These are phyloP conservation scores for Melanophora roralis DNA, from an alignment of 2,888 invertebrate genomes.

Conservation along the genomic window DNA sequence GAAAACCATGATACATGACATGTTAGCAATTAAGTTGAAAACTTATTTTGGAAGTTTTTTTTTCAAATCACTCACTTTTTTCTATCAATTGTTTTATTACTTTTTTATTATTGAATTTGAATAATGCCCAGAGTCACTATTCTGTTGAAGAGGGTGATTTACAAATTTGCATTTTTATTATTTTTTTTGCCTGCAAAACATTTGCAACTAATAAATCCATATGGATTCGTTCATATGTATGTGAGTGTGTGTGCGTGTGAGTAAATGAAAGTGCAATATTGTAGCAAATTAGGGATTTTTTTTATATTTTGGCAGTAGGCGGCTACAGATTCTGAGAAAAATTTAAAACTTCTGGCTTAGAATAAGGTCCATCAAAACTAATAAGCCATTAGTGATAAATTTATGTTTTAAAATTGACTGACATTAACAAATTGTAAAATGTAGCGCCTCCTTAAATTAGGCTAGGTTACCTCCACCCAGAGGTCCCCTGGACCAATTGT, in stretches of 20 bases:
- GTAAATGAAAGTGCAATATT: constrained; percentile 4
- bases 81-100: constrained; percentile 6
- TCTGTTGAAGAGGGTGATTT: background rate
- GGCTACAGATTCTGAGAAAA: background rate
- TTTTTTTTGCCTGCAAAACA: constrained; percentile 18
- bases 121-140: background rate
- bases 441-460: too few species aligned
- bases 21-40: constrained; percentile 43
- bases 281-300: background rate
- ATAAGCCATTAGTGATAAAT: too few species aligned
- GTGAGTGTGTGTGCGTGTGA: background rate
- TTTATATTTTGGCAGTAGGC: background rate
- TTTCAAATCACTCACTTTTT: constrained; percentile 4
- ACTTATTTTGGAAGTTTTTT: constrained; percentile 26
- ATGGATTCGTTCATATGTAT: too few species aligned
- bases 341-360: too few species aligned
- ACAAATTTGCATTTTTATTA: constrained; percentile 3
- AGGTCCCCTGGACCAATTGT: too few species aligned
- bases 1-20: constrained; percentile 27
- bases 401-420: too few species aligned
- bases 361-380: too few species aligned
- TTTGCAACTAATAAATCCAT: constrained; percentile 16
- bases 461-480: too few species aligned
- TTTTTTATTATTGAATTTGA: background rate
- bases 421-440: too few species aligned